Evolutionary conservation across 35 echinoderm and acorn worm genomes (phyloP).

Genomic region (Anneissia japonica): DNA sequence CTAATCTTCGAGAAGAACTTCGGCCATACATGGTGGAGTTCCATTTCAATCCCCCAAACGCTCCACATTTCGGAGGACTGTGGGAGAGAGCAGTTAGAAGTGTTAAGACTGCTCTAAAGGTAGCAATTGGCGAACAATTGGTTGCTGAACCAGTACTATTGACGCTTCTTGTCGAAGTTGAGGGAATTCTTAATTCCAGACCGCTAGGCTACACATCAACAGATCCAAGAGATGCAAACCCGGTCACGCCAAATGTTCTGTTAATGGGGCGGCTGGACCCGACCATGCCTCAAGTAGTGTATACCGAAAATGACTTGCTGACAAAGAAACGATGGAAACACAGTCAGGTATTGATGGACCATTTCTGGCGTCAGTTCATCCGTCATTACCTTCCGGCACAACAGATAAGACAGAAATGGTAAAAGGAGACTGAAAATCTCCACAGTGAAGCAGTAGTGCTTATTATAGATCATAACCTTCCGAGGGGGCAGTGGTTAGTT

Average conservation of each 20-base stretch:
- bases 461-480: constrained; percentile 17
- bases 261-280: too few species aligned
- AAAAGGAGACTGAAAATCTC: constrained; percentile 7
- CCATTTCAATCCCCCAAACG: constrained; percentile 11
- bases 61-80: not conserved
- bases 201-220: too few species aligned
- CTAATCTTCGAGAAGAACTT: too few species aligned
- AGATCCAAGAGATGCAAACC: too few species aligned
- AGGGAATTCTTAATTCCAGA: too few species aligned
- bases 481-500: constrained; percentile 17
- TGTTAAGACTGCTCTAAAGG: not conserved
- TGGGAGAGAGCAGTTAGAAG: constrained; percentile 25
- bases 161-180: too few species aligned
- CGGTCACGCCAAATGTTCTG: too few species aligned
- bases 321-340: constrained; percentile 25
- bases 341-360: constrained; percentile 32
- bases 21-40: not conserved
- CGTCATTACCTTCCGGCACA: constrained; percentile 8
- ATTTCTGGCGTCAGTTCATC: constrained; percentile 33
- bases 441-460: constrained; percentile 19
- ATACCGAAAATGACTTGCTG: too few species aligned
- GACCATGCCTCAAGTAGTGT: too few species aligned
- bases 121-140: not conserved
- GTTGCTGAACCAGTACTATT: too few species aligned
- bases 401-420: constrained; percentile 41